Conservation (phyloP, 2,888 invertebrate genomes). For the Atrina japonica region DNA sequence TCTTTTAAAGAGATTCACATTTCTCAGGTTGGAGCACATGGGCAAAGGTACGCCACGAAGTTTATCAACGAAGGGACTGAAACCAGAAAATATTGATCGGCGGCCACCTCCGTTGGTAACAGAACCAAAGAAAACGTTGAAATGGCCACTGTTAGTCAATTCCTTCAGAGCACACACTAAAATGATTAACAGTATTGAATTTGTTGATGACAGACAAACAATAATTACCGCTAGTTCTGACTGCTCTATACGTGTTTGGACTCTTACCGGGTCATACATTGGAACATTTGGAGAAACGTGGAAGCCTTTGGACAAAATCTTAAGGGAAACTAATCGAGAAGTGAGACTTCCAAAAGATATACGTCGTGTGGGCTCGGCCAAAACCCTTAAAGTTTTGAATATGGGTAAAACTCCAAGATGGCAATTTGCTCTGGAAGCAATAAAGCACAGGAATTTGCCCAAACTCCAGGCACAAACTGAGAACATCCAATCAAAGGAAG, state of each 20-base stretch:
- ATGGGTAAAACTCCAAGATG: conserved; percentile 61
- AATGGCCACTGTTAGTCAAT: conserved; percentile 72
- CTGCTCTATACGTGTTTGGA: conserved; percentile 83
- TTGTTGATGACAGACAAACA: conserved; percentile 85
- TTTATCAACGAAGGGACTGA: conserved; percentile 39
- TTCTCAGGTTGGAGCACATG: conserved; percentile 52
- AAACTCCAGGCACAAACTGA: conserved; percentile 55
- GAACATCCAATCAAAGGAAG: conserved; percentile 45
- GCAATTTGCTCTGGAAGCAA: conserved; percentile 55
- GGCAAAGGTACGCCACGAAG: conserved; percentile 42
- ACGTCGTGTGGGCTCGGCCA: conserved; percentile 87
- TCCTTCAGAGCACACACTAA: conserved; percentile 85
- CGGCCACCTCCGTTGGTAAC: conserved; percentile 64
- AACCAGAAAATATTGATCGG: conserved; percentile 21
- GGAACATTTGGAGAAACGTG: conserved; percentile 90
- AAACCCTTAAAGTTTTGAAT: conserved; percentile 86
- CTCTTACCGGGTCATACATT: conserved; percentile 81
- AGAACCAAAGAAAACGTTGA: conserved; percentile 61
- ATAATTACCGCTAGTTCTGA: conserved; percentile 87
- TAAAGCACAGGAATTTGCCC: conserved; percentile 48
- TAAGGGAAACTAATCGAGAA: conserved; percentile 69
- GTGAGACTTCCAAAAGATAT: conserved; percentile 87
- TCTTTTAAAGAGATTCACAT: conserved; percentile 59
- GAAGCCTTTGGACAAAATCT: conserved; percentile 81
- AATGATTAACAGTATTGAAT: conserved; percentile 86